Evolutionary conservation across 2,888 invertebrate genomes (phyloP), one percentile per base, ranked within the genome.

Genomic region (Mamestra brassicae): DNA sequence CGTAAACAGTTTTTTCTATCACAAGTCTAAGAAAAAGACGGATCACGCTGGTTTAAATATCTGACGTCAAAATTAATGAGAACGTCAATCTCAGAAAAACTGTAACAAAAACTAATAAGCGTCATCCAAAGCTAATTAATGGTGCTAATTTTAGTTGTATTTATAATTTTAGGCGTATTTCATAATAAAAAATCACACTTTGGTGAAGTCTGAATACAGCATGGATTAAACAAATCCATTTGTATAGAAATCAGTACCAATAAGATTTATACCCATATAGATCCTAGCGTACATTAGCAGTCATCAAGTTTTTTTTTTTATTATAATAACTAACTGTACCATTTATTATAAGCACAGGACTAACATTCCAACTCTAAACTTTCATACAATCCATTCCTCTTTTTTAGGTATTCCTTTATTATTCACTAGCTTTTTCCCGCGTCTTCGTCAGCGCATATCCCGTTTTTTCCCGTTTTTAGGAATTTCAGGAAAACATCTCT

Each of bases 1-100:
- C 42, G 11, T 34, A 50, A 38, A 50, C 69, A 54, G 8, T 2
- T 47, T 74, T 66, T 75, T 74, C 4, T 11, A 13, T 5, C 8
- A 45, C n/a, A 38, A 52, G 7, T 6, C n/a, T 38, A 42, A 71
- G 5, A 58, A 75, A 79, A 55, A 55, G n/a, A 52, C 36, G 17
- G 26, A 10, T 54, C 80, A 73, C 73, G 62, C 55, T 45, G 2
- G 17, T 61, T 60, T 73, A 63, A 52, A 50, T 52, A 7, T 45
- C 38, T 54, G 54, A 60, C 76, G 54, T 64, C 50, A 63, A 42
- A 64, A 60, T 55, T 74, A 74, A 65, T 65, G 50, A 74, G 54
- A 54, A 75, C 61, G 45, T 78, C 76, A 76, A 75, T 68, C 34
- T 58, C 26, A 58, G 17, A 81, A 76, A 81, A 78, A 76, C 57